Conservation (phyloP, 2,888 invertebrate species). For the Lasioglossum malachurum region DNA sequence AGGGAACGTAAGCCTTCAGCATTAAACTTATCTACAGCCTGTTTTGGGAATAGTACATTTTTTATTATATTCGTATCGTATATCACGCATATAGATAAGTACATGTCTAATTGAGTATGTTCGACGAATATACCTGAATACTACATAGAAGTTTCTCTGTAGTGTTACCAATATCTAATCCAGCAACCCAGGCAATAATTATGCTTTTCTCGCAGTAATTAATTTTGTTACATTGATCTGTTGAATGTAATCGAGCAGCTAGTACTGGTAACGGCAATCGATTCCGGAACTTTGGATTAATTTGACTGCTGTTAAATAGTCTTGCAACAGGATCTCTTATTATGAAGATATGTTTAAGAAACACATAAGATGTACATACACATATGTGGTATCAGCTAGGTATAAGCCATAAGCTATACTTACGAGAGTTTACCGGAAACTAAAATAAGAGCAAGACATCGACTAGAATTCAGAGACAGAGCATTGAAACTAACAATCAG, state of each 20-base stretch:
- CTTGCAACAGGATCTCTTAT: constrained; percentile 78
- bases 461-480: constrained; percentile 77
- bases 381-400: neutral
- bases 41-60: constrained; percentile 41
- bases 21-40: constrained; percentile 80
- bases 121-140: constrained; percentile 76
- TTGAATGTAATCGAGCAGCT: constrained; percentile 78
- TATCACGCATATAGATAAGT: constrained; percentile 42
- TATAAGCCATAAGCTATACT: constrained; percentile 68
- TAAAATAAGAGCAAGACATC: constrained; percentile 80
- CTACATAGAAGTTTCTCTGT: constrained; percentile 77
- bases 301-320: constrained; percentile 80
- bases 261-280: constrained; percentile 80
- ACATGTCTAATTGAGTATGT: constrained; percentile 30
- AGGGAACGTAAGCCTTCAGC: constrained; percentile 78
- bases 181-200: constrained; percentile 82
- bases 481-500: constrained; percentile 79
- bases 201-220: constrained; percentile 74
- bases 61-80: constrained; percentile 29
- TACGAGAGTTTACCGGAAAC: constrained; percentile 82
- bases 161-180: constrained; percentile 78
- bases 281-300: constrained; percentile 80
- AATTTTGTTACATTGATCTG: constrained; percentile 62
- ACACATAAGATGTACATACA: neutral
- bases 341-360: constrained; percentile 23